Evolutionary conservation across 1,140 invertebrate genomes (phyloP), one percentile per base, ranked within the genome.

Genomic region (Apocrypta bakeri): DNA sequence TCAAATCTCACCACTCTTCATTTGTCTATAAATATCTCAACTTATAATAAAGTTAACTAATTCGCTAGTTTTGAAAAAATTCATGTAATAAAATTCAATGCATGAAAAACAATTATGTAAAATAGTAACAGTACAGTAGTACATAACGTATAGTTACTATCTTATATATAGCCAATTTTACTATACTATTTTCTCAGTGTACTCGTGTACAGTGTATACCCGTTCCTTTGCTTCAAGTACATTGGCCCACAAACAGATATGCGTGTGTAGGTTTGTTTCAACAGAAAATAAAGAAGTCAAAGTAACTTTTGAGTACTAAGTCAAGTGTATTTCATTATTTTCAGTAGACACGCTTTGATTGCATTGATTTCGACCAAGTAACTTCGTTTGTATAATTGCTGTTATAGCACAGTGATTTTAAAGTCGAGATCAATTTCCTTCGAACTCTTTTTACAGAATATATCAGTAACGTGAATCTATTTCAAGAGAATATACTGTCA

Each of bases 21-120:
- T 37, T 9, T 37, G 33, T n/a, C n/a, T n/a, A n/a, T n/a, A n/a
- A 37, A 25, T 66, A 12, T 24, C 7, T 8, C 25, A 25, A 71
- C 21, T 56, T 61, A 7, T 81, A 81, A 68, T 75, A 61, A 25
- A 75, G 68, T 81, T 75, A 75, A 68, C 68, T 74, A 48, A 81
- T 75, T 81, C 37, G 37, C 56, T 27, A 29, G 1, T 66, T 66
- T 66, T 3, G 33, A 9, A 29, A 29, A 6, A 6, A 21, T 71
- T 24, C 1, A 21, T 25, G 61, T 74, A n/a, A n/a, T n/a, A n/a
- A n/a, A n/a, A n/a, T n/a, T n/a, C n/a, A n/a, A n/a, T n/a, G n/a
- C n/a, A n/a, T n/a, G n/a, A n/a, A n/a, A n/a, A n/a, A n/a, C n/a
- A n/a, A n/a, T n/a, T n/a, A n/a, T n/a, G n/a, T n/a, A n/a, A n/a